A percentile compares a stretch with the other conserved stretches of the same genome.
phyloP scores from a whole-genome alignment of 2,113 vertebrate species.

The Platichthys flesus region DNA sequence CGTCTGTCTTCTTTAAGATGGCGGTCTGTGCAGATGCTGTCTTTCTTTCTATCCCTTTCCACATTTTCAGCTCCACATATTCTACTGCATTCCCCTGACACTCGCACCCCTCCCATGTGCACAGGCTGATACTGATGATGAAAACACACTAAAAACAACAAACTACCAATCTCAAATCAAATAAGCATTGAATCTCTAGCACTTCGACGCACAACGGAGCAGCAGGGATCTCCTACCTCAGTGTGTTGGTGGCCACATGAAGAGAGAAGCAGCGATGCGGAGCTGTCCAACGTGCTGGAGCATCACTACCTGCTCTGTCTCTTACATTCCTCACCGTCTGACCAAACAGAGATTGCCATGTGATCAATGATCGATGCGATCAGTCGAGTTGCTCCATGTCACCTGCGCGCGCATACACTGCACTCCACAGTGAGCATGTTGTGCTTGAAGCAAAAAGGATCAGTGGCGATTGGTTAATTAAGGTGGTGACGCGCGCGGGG shows the following conservation, averaged over 20 bases:
- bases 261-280: background rate
- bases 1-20: background rate
- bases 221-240: slow-evolving; percentile 10
- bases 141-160: background rate
- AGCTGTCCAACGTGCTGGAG: slow-evolving; percentile 38
- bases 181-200: background rate
- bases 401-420: background rate
- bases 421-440: background rate
- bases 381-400: background rate
- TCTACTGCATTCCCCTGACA: background rate
- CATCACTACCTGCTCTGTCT: slow-evolving; percentile 17
- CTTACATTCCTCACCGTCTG: background rate
- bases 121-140: background rate
- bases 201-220: background rate
- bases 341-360: background rate
- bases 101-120: background rate
- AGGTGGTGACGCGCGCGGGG: slow-evolving; percentile 37
- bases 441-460: background rate
- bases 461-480: slow-evolving; percentile 35
- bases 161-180: background rate
- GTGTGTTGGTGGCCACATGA: background rate
- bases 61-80: background rate
- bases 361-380: background rate
- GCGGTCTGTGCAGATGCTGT: background rate
- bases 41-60: background rate